These are phyloP conservation scores for Leptothorax acervorum DNA, from an alignment of 2,888 invertebrate genomes.

Conservation along the genomic window DNA sequence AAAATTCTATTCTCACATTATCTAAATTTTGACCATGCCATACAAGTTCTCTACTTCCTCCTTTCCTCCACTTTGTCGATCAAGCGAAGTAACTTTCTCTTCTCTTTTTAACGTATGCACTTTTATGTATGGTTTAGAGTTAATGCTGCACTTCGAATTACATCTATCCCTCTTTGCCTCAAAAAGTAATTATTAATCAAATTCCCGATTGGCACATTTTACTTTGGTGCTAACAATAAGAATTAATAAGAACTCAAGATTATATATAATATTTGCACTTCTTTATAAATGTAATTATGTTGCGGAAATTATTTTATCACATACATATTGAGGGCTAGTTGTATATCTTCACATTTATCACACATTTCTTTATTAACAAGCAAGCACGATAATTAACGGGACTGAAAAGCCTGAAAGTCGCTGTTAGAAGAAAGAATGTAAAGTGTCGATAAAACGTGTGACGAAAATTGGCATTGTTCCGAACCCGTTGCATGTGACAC, in stretches of 20 bases:
- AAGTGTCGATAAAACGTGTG: constrained; percentile 25
- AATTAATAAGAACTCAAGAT: background rate
- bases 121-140: constrained; percentile 68
- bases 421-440: constrained; percentile 3
- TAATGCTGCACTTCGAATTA: constrained; percentile 68
- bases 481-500: constrained; percentile 57
- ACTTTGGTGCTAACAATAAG: background rate
- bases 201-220: background rate
- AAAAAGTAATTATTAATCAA: background rate
- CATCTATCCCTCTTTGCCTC: constrained; percentile 39
- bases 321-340: constrained; percentile 2
- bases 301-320: background rate
- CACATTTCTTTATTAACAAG: constrained; percentile 40
- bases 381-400: constrained; percentile 38
- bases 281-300: constrained; percentile 10
- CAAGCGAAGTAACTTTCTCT: constrained; percentile 37
- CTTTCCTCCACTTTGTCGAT: background rate
- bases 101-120: constrained; percentile 55
- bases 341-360: constrained; percentile 18
- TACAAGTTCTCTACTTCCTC: background rate
- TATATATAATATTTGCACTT: background rate
- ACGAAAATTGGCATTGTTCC: constrained; percentile 17
- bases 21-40: constrained; percentile 18
- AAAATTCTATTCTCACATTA: background rate
- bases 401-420: background rate